A percentile compares a stretch with the other conserved stretches of the same genome.
phyloP scores from a whole-genome alignment of 2,797 vertebrate genomes.

The Erethizon dorsatum region DNA sequence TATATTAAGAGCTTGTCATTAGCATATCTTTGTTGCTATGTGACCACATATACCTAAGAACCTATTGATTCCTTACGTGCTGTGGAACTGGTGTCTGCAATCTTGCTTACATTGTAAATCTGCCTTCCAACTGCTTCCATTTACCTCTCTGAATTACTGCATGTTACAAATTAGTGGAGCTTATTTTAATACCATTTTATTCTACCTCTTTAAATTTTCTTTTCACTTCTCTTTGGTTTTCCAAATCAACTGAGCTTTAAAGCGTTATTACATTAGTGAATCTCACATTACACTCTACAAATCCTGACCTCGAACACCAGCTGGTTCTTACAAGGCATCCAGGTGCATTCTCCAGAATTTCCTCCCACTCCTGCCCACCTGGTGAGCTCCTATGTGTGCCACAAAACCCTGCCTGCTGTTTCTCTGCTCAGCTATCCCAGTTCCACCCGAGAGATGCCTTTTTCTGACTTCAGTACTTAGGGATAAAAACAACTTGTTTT shows the following conservation, averaged over 20 bases:
- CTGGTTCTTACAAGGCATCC: too few relatives aligned
- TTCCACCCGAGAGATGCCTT: background rate
- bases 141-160: background rate
- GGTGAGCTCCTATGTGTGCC: background rate
- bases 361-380: too few relatives aligned
- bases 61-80: background rate
- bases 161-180: background rate
- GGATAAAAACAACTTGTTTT: background rate
- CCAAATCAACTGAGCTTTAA: background rate
- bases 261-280: background rate
- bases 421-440: background rate
- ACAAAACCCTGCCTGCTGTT: background rate
- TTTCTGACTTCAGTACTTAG: background rate
- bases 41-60: background rate
- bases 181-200: background rate
- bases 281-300: accelerated
- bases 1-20: constrained; percentile 49
- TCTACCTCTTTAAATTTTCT: constrained; percentile 30
- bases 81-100: background rate
- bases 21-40: constrained; percentile 48
- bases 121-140: background rate
- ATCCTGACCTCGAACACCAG: background rate
- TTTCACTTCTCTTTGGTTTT: background rate
- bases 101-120: background rate
- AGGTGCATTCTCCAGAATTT: background rate